phyloP scores from a whole-genome alignment of 2,888 invertebrate species.

The Xestoiulus laeticollis region DNA sequence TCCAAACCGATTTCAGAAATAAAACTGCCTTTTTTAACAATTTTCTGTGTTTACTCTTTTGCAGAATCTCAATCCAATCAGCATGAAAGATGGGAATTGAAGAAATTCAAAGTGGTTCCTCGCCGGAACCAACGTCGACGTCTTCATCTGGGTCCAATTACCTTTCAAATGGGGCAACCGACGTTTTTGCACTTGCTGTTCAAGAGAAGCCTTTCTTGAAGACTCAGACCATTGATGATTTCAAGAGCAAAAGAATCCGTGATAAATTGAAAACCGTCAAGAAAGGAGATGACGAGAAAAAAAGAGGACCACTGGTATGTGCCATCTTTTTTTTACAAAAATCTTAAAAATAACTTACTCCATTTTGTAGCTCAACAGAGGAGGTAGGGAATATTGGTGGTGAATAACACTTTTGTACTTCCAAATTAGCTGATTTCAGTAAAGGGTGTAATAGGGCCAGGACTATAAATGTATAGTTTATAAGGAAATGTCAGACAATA shows the following conservation, averaged over 20 bases:
- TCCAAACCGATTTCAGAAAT: too few relatives aligned
- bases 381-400: not conserved
- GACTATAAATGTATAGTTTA: too few relatives aligned
- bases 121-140: conserved; percentile 7
- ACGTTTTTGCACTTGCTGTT: not conserved
- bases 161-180: not conserved
- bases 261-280: conserved; percentile 42
- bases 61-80: conserved; percentile 23
- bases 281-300: conserved; percentile 40
- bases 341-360: conserved; percentile 29
- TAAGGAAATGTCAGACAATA: too few relatives aligned
- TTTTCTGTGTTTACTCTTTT: not conserved
- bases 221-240: not conserved
- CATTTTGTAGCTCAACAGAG: not conserved
- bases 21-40: not conserved
- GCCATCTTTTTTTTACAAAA: conserved; percentile 4
- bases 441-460: too few relatives aligned
- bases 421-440: too few relatives aligned
- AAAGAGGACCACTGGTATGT: conserved; percentile 48
- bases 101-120: conserved; percentile 43
- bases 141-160: conserved; percentile 41
- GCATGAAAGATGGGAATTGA: conserved; percentile 51
- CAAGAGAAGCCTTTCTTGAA: not conserved
- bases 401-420: not conserved
- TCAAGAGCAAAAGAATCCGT: conserved; percentile 31